Evolutionary conservation across 2,797 vertebrate species (phyloP).

Genomic region (Poecilia velifera): DNA sequence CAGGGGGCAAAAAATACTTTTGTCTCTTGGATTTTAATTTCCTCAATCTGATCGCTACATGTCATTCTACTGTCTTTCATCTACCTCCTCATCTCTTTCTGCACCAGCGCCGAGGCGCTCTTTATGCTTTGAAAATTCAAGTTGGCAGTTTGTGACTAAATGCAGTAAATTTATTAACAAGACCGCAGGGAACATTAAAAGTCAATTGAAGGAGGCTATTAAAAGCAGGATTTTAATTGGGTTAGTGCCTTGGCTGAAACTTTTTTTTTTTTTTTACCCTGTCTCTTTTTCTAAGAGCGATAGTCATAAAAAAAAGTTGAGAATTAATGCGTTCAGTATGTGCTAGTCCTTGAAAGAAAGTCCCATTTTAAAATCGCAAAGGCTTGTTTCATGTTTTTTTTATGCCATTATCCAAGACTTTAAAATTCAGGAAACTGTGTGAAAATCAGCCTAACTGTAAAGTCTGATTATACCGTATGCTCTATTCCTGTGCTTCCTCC

Average conservation of each 20-base stretch:
- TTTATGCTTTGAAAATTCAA: constrained; percentile 71
- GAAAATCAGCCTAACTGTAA: constrained; percentile 26
- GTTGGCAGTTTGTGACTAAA: constrained; percentile 81
- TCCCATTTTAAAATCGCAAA: constrained; percentile 41
- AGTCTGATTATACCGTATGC: constrained; percentile 33
- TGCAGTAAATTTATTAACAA: constrained; percentile 80
- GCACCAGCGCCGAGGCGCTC: constrained; percentile 41
- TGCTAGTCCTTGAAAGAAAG: constrained; percentile 70
- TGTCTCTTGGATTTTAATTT: constrained; percentile 7
- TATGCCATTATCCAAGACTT: not conserved
- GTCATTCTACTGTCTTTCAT: constrained; percentile 59
- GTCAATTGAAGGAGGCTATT: constrained; percentile 83
- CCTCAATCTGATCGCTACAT: constrained; percentile 35
- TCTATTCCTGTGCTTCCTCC: constrained; percentile 21
- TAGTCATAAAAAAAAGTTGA: constrained; percentile 67
- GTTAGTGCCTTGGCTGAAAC: constrained; percentile 70
- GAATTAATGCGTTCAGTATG: constrained; percentile 60
- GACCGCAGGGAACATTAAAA: constrained; percentile 81
- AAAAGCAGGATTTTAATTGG: constrained; percentile 82
- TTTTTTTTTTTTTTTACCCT: constrained; percentile 43
- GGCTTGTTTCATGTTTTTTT: constrained; percentile 26
- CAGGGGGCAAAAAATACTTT: not conserved
- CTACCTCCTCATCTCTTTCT: constrained; percentile 50
- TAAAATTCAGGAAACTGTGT: constrained; percentile 16
- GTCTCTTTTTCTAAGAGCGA: constrained; percentile 53